phyloP scores from a whole-genome alignment of 1,140 invertebrate species.

The Procambarus clarkii region DNA sequence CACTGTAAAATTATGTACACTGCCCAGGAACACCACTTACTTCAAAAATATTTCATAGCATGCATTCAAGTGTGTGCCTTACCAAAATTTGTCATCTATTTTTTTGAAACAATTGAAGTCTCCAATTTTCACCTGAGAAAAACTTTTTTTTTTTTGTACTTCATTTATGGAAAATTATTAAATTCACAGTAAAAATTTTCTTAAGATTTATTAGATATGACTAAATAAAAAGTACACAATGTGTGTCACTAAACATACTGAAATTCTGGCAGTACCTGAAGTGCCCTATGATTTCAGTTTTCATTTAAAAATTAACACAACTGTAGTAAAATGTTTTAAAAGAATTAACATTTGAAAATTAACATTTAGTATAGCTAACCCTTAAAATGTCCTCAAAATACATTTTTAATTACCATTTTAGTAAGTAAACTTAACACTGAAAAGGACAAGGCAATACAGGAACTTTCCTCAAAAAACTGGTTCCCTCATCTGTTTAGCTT shows the following conservation, averaged over 20 bases:
- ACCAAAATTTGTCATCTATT: slow-evolving; percentile 69
- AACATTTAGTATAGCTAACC: neutral
- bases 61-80: slow-evolving; percentile 66
- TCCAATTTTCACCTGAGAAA: slow-evolving; percentile 66
- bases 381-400: too few relatives aligned
- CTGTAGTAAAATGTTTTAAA: too few relatives aligned
- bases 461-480: neutral
- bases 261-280: neutral
- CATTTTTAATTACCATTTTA: too few relatives aligned
- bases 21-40: slow-evolving; percentile 68
- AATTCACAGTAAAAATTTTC: slow-evolving; percentile 5
- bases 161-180: slow-evolving; percentile 28
- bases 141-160: slow-evolving; percentile 51
- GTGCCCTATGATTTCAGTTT: neutral
- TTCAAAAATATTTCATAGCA: slow-evolving; percentile 63
- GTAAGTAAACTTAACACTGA: too few relatives aligned
- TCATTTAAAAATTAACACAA: neutral
- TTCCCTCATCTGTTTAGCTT: neutral
- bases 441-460: neutral
- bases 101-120: slow-evolving; percentile 66
- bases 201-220: neutral
- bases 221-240: slow-evolving; percentile 4
- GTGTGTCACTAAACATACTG: slow-evolving; percentile 1
- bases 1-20: slow-evolving; percentile 63
- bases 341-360: too few relatives aligned